phyloP scores from a whole-genome alignment of 2,113 vertebrate species.

The Sander vitreus region DNA sequence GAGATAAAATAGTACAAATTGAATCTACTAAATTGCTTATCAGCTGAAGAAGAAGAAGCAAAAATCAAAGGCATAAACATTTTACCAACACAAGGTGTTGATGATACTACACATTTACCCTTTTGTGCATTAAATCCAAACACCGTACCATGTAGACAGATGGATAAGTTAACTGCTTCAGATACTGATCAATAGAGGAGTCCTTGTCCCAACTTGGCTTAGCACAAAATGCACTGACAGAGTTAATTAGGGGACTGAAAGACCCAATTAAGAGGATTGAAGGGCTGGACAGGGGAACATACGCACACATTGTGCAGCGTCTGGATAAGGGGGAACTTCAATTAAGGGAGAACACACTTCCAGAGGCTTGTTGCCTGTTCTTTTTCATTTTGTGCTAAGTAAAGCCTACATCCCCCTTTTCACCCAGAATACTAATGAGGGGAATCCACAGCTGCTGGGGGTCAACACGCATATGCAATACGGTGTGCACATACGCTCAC shows the following conservation, averaged over 20 bases:
- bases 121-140: constrained; percentile 35
- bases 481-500: constrained; percentile 37
- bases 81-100: not conserved
- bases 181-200: constrained; percentile 75
- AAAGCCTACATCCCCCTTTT: constrained; percentile 54
- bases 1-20: not conserved
- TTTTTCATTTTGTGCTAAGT: constrained; percentile 68
- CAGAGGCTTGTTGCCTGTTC: constrained; percentile 76
- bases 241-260: constrained; percentile 86
- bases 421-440: constrained; percentile 80
- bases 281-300: constrained; percentile 69
- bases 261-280: constrained; percentile 83
- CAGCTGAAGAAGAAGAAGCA: not conserved
- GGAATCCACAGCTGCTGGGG: constrained; percentile 78
- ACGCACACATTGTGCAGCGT: constrained; percentile 81
- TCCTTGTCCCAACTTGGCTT: constrained; percentile 69
- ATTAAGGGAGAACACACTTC: constrained; percentile 78
- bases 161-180: constrained; percentile 75
- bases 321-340: constrained; percentile 80
- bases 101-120: constrained; percentile 19
- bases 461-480: constrained; percentile 55
- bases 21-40: not conserved
- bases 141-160: constrained; percentile 60
- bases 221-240: constrained; percentile 66
- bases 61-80: not conserved